Percentiles rank a stretch among this genome's conserved stretches.
These are phyloP conservation scores for Poliocrania exsul DNA, from an alignment of 2,797 vertebrate species.

Conservation along the genomic window DNA sequence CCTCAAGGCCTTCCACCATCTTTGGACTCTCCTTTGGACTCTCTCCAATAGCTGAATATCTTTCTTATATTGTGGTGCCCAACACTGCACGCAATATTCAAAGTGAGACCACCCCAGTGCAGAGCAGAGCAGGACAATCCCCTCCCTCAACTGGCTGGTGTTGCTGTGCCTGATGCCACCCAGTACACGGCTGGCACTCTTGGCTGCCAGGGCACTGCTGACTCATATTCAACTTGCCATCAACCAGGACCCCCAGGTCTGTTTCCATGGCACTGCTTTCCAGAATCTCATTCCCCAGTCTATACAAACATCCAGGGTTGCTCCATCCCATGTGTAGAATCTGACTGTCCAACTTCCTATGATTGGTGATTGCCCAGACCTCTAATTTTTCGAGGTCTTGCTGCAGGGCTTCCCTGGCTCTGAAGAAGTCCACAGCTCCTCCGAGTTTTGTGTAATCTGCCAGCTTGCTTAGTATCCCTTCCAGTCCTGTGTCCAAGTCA, in stretches of 20 bases:
- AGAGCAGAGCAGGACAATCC: not conserved
- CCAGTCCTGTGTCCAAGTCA: not conserved
- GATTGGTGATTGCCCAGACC: not conserved
- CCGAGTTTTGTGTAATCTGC: not conserved
- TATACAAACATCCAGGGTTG: not conserved
- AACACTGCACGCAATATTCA: not conserved
- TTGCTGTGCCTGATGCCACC: not conserved
- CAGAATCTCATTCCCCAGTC: not conserved
- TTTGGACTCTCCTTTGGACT: not conserved
- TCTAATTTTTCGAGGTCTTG: not conserved
- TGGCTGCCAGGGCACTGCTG: not conserved
- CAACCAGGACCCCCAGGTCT: not conserved
- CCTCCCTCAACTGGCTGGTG: not conserved
- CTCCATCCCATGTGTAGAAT: not conserved
- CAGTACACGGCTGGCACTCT: not conserved
- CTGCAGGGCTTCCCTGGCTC: not conserved
- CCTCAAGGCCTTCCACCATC: not conserved
- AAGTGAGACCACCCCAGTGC: not conserved
- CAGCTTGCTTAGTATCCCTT: not conserved
- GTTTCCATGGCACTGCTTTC: not conserved
- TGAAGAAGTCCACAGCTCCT: not conserved
- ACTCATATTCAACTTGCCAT: not conserved
- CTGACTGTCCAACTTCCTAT: not conserved
- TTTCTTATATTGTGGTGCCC: not conserved
- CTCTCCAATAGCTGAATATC: not conserved